Conservation (phyloP, 2,113 vertebrate genomes). For the Xenus cinereus region DNA sequence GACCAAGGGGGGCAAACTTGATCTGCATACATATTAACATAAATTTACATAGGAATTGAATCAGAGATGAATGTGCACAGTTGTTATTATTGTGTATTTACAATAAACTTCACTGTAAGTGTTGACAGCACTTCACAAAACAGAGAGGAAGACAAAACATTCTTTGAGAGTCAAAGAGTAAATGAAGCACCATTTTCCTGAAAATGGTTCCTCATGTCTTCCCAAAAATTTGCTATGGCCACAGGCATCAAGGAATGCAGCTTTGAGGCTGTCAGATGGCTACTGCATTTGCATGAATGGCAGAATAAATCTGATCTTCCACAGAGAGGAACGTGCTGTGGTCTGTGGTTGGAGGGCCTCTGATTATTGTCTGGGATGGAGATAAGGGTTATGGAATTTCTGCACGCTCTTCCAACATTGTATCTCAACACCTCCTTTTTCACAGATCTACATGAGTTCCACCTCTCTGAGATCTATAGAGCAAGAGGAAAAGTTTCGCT, state of each 20-base stretch:
- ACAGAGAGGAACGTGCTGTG: background rate
- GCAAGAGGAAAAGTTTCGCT: background rate
- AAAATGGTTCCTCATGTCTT: background rate
- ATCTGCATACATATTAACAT: slow-evolving; percentile 57
- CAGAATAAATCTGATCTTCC: background rate
- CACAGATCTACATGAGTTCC: background rate
- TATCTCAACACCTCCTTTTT: background rate
- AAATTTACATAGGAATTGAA: slow-evolving; percentile 63
- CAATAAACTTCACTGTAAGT: slow-evolving; percentile 66
- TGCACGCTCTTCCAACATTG: background rate
- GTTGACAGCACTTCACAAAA: slow-evolving; percentile 58
- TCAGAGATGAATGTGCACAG: slow-evolving; percentile 36
- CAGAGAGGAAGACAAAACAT: slow-evolving; percentile 46
- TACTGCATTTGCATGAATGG: background rate
- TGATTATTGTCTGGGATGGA: background rate
- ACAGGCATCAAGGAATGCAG: background rate
- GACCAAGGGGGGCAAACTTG: slow-evolving; percentile 37
- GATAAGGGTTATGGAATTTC: background rate
- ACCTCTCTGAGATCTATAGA: background rate
- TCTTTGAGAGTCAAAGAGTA: slow-evolving; percentile 44
- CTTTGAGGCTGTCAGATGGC: background rate
- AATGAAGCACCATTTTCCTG: slow-evolving; percentile 29
- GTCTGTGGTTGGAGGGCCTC: background rate
- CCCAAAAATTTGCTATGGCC: background rate
- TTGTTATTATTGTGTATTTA: slow-evolving; percentile 71